Evolutionary conservation across 2,113 vertebrate species (phyloP), one percentile per base, ranked within the genome.

Genomic region (Xenopus laevis): DNA sequence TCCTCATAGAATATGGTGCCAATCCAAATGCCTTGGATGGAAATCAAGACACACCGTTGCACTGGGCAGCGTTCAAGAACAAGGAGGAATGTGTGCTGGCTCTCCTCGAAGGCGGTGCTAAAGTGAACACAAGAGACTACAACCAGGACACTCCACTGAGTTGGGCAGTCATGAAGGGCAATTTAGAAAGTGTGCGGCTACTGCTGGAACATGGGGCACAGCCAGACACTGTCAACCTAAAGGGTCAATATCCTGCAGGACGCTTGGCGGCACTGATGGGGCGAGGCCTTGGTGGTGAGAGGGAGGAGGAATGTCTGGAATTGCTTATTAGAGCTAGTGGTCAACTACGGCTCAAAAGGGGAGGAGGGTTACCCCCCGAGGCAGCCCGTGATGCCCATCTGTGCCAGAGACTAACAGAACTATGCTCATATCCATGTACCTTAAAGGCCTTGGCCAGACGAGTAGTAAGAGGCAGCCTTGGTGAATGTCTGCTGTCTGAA

Each of bases 141-240:
- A 97, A 99, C 84, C 82, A 91, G 2, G 97, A 99, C 83, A 98
- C 96, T 0, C 97, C 97, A 0, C 89, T 99, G 68, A 98, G 96
- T 86, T 99, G 97, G 97, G 97, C 96, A 0, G 96, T 95, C 65
- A 98, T 97, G 95, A 98, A 98, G 64, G 97, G 96, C 17, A 98
- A 98, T 81, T 89, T 99, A 62, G 97, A 97, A 78, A 98, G 96
- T 0, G 91, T 98, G 57, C 93, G 92, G 71, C 77, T 97, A 65
- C 91, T 99, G 27, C 89, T 99, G 46, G 95, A 98, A 73, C 96
- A 94, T 0, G 96, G 96, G 0, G 95, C 96, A 0, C 93, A 95
- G 84, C 94, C 91, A 3, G 87, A 94, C 7, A 95, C 96, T 80
- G 90, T 91, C 71, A 99, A 99, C 81, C 79, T 98, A 17, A 98